These are phyloP conservation scores for Cladopsammia gracilis DNA, from an alignment of 64 coral and sea anemone species.

Conservation along the genomic window DNA sequence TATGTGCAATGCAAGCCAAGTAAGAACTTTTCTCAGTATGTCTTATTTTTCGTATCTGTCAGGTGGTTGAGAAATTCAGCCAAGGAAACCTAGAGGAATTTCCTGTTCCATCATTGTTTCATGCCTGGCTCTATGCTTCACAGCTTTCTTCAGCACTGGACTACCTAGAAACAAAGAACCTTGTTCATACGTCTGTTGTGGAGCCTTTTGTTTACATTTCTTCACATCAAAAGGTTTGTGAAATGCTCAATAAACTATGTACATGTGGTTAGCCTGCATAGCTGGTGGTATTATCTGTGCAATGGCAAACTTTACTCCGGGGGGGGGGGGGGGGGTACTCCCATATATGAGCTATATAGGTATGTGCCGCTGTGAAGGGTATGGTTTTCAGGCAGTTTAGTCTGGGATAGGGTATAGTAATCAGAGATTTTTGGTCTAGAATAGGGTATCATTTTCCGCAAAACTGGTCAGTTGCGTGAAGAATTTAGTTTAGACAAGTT, in stretches of 20 bases:
- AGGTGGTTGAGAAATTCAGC: conserved; percentile 30
- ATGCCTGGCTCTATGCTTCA: conserved; percentile 54
- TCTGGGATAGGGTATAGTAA: too few species aligned
- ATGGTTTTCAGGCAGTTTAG: too few species aligned
- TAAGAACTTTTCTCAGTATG: not conserved
- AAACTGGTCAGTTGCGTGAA: too few species aligned
- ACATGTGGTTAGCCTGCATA: not conserved
- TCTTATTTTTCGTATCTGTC: too few species aligned
- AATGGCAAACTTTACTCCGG: too few species aligned
- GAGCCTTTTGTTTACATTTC: conserved; percentile 42
- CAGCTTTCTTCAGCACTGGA: conserved; percentile 39
- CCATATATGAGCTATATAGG: too few species aligned
- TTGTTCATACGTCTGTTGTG: conserved; percentile 6
- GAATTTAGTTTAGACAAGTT: too few species aligned
- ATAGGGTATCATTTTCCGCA: too few species aligned
- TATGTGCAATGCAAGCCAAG: not conserved
- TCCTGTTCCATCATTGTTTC: conserved; percentile 23
- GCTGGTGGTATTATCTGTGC: too few species aligned
- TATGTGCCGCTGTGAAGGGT: too few species aligned
- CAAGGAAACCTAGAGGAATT: conserved; percentile 34
- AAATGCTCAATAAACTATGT: not conserved
- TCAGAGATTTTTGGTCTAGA: too few species aligned
- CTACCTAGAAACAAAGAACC: conserved; percentile 9
- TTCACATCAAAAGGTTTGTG: conserved; percentile 5
- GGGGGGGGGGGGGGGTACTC: too few species aligned